phyloP scores from a whole-genome alignment of 2,888 invertebrate species.

The Hymenopus coronatus region DNA sequence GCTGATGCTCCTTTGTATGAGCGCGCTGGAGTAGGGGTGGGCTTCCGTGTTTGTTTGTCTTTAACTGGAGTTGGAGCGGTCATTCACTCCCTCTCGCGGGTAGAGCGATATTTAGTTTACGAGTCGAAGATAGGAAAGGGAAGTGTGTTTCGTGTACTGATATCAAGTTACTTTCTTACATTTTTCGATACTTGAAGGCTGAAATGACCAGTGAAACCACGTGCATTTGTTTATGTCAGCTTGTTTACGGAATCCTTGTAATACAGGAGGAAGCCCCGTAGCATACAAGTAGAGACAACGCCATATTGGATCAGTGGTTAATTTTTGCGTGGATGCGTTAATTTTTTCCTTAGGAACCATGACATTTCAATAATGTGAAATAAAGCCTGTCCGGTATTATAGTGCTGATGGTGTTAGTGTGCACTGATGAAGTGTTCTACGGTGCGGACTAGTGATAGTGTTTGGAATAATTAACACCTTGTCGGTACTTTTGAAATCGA shows the following conservation, averaged over 20 bases:
- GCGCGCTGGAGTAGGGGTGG: neutral
- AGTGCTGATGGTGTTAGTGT: neutral
- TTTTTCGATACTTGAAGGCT: neutral
- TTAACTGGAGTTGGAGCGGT: neutral
- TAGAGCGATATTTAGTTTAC: neutral
- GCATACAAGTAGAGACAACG: slow-evolving; percentile 45
- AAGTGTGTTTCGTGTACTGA: neutral
- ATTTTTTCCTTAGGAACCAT: slow-evolving; percentile 38
- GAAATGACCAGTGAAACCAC: slow-evolving; percentile 27
- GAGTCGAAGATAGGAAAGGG: neutral
- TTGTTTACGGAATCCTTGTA: slow-evolving; percentile 36
- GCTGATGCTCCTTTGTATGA: neutral
- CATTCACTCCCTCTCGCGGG: neutral
- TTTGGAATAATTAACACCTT: slow-evolving; percentile 39
- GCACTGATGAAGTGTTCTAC: neutral
- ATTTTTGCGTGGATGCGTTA: slow-evolving; percentile 52
- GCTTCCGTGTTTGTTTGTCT: slow-evolving; percentile 19
- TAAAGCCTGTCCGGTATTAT: neutral
- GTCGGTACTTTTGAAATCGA: slow-evolving; percentile 49
- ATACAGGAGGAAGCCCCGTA: slow-evolving; percentile 36
- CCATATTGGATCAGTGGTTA: slow-evolving; percentile 61
- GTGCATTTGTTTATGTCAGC: slow-evolving; percentile 35
- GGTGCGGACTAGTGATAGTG: slow-evolving; percentile 5
- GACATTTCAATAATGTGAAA: slow-evolving; percentile 20
- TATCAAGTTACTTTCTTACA: neutral